Base-by-base conservation (phyloP, 1,140 invertebrate genomes). In the Dreissena polymorpha region DNA sequence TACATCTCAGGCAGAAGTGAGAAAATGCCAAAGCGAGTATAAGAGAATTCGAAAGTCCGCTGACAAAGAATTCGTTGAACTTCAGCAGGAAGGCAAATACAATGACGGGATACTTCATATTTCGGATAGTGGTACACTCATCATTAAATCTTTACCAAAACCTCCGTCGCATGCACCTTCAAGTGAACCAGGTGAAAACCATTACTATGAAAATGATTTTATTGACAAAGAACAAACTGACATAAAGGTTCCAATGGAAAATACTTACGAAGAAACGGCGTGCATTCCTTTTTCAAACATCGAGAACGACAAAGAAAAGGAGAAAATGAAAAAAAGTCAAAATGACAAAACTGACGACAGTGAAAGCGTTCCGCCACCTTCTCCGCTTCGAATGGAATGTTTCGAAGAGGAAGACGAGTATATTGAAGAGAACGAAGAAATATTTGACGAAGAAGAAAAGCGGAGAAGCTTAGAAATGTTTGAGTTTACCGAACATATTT, bases 401-500 rank as follows among this genome's bases (percentile, higher is more conserved):
- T 25, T 23, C n/a, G 51, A 76, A 65, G 65, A 29, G 49, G 81
- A 83, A 71, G 76, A 69, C 18, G 73, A 71, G n/a, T 72, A 76
- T 27, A 73, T 76, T 18, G 81, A 83, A 18, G 73, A 70, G 21
- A 29, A 67, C 21, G 63, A 74, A 60, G 65, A 69, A 18, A 64
- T 57, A 16, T 51, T 68, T 27, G 64, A 68, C 21, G 73, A 76
- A 18, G 67, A 83, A 13, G 64, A 71, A 14, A 70, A 68, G 27
- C 23, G 72, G 64, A 76, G 57, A 60, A 71, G 53, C 70, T 13
- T 27, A 10, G 73, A 83, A 50, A 83, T 83, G 21, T 51, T 71
- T 12, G 81, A 83, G 76, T 83, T 83, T 69, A 77, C 73, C 8
- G 81, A 83, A 71, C 65, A 76, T 53, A 73, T 83, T 21, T 83